Evolutionary conservation across 1,140 invertebrate species (phyloP), one percentile per base, ranked within the genome.

Genomic region (Parasteatoda tepidariorum): DNA sequence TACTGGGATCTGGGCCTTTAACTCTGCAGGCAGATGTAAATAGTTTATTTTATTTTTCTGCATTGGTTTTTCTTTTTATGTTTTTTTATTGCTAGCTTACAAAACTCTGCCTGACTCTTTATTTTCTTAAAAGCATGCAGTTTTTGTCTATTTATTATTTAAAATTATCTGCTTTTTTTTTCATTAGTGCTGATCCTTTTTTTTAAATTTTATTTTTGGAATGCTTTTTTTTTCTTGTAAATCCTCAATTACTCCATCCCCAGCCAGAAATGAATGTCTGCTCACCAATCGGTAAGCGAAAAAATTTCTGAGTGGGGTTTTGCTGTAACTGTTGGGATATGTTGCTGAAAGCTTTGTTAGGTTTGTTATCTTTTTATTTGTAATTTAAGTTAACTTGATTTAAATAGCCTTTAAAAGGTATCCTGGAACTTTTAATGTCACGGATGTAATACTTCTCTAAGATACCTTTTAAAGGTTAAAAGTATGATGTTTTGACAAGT

Each of bases 21-120:
- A 13, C 67, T 79, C 71, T 33, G 70, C 78, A 82, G 78, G 78
- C 78, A 82, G 78, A 82, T 82, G 78, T 82, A 82, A 82, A 82
- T 82, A 82, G 64, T 61, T 70, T 79, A 9, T 79, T 79, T 67
- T 68, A n/a, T 67, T 79, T 67, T 75, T 76, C 3, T 48, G 38
- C 38, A 48, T 18, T 48, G 38, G 38, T 48, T 48, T 28, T 64
- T n/a, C n/a, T 0, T 26, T 64, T 67, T 67, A 34, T 67, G 30
- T 59, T 22, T 64, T 28, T 64, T 38, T 18, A 38, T 67, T 38
- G 18, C 31, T 41, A n/a, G n/a, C 18, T 4, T 22, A 26, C 15
- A 34, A 67, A n/a, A 48, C 38, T 67, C 64, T 67, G 64, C 64
- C 64, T 67, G 64, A 38, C 22, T 26, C 28, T 13, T 30, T n/a